Conservation (phyloP, 2,888 invertebrate genomes). For the Pyralis farinalis region DNA sequence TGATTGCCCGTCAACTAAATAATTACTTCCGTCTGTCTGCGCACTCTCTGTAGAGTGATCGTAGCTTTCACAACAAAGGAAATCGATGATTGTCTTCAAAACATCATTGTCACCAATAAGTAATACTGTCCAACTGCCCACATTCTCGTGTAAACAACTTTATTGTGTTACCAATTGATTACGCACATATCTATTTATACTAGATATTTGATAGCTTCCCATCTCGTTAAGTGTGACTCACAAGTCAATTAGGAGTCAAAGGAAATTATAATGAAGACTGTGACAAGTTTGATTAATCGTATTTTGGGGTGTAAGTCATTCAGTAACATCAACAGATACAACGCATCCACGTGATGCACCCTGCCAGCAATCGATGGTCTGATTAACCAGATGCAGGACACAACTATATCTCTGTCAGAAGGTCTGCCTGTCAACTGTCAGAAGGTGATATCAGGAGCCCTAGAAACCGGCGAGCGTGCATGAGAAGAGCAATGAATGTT, state of each 20-base stretch:
- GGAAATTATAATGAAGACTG: too few relatives aligned
- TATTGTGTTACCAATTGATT: constrained; percentile 35
- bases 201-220: constrained; percentile 6
- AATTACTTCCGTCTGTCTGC: not conserved
- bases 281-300: too few relatives aligned
- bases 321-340: too few relatives aligned
- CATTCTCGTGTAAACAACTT: constrained; percentile 37
- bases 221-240: constrained; percentile 8
- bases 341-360: too few relatives aligned
- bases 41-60: not conserved
- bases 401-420: too few relatives aligned
- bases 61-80: constrained; percentile 24
- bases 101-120: constrained; percentile 27
- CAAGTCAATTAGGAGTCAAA: constrained; percentile 14
- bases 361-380: too few relatives aligned
- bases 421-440: too few relatives aligned
- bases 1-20: not conserved
- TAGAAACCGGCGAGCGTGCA: too few relatives aligned
- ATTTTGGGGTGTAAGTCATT: too few relatives aligned
- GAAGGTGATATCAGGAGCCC: too few relatives aligned
- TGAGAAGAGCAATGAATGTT: too few relatives aligned
- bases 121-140: constrained; percentile 18
- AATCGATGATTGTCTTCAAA: constrained; percentile 28
- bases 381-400: too few relatives aligned
- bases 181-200: constrained; percentile 8